Evolutionary conservation across 2,113 vertebrate genomes (phyloP).

Genomic region (Labeo catla): DNA sequence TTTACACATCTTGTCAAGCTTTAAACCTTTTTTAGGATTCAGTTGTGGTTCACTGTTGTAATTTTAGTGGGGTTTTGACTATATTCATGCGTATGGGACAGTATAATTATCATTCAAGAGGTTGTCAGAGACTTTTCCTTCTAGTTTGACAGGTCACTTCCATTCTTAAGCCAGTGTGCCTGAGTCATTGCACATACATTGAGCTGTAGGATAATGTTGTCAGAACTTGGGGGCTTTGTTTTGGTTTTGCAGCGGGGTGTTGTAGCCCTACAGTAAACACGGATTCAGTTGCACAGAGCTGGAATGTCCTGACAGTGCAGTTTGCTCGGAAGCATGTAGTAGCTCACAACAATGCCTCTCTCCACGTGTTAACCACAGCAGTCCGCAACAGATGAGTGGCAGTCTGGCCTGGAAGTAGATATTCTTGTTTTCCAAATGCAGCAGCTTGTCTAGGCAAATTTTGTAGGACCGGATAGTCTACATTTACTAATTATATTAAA

Average conservation of each 20-base stretch:
- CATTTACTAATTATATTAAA: background rate
- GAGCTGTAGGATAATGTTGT: background rate
- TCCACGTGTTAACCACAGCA: background rate
- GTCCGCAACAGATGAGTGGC: background rate
- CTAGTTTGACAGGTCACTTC: background rate
- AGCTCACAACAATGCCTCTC: conserved; percentile 8
- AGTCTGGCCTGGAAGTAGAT: background rate
- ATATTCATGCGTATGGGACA: no score
- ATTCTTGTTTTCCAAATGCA: background rate
- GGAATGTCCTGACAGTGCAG: conserved; percentile 53
- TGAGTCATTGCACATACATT: background rate
- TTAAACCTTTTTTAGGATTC: background rate
- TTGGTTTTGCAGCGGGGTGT: conserved; percentile 10
- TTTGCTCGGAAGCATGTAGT: conserved; percentile 29
- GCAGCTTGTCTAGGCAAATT: background rate
- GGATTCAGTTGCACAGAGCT: conserved; percentile 17
- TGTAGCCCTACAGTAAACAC: conserved; percentile 43
- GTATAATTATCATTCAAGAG: background rate
- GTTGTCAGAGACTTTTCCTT: background rate
- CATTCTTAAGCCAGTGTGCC: background rate
- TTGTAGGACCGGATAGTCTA: background rate
- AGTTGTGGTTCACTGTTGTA: background rate
- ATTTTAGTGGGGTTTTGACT: background rate
- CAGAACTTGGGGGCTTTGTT: background rate
- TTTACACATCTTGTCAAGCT: background rate